Base-by-base conservation (phyloP, 2,797 vertebrate genomes). In the Sebastes oblongus region DNA sequence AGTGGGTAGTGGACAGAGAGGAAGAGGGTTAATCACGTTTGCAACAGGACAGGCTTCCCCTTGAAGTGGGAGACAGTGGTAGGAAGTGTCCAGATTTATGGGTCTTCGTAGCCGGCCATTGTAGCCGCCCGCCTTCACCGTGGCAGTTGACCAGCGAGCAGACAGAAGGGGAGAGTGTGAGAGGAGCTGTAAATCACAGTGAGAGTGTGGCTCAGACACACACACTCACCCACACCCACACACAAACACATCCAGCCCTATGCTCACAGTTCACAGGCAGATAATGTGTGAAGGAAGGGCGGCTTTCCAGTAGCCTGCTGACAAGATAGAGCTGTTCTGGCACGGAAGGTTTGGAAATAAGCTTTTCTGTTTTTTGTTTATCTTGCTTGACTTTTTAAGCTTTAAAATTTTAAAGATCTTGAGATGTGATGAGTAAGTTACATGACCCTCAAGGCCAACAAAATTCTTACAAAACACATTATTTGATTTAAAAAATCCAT, bases 41-140 rank as follows among this genome's bases (percentile, higher is more conserved):
- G 94, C 86, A 92, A 94, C 93, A 93, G 92, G 90, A 92, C 90
- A 90, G 88, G 88, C 91, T 92, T 95, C 89, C 92, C 95, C 93
- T 95, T 95, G 93, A 96, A 95, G 94, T 94, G 69, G 84, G 77
- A 96, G 94, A 95, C 94, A 95, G 94, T 87, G 88, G 90, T 95
- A 95, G 94, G 95, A 96, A 96, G 94, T 91, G 94, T 94, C 79
- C 90, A 95, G 93, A 96, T 96, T 96, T 96, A 96, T 95, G 94
- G 90, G 42, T 67, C 86, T 82, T 56, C 50, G 70, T 85, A 90
- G 86, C 89, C 84, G 75, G 82, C 82, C 81, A 78, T 88, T 91
- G 91, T 90, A 86, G 89, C 85, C 82, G 16, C 16, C 42, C 42
- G 81, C 91, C 90, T 95, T 94, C 84, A 83, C 93, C 79, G 20